These are phyloP conservation scores for Fulmarus glacialis DNA, from an alignment of 2,113 vertebrate genomes.

Conservation along the genomic window DNA sequence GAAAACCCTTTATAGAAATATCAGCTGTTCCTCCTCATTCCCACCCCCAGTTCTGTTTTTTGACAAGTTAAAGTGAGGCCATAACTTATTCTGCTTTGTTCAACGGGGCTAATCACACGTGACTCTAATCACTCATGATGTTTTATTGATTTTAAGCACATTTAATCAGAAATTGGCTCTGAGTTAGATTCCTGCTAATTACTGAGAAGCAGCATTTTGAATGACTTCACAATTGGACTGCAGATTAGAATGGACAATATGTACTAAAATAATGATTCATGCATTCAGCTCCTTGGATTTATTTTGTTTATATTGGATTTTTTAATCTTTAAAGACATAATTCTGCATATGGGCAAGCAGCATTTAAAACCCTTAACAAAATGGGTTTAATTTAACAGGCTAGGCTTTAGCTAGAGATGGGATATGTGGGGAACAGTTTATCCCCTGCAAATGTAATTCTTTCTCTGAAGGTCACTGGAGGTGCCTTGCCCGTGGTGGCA, in stretches of 20 bases:
- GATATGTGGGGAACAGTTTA: slow-evolving; percentile 58
- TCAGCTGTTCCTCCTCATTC: slow-evolving; percentile 64
- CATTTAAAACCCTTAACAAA: slow-evolving; percentile 63
- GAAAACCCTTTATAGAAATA: slow-evolving; percentile 67
- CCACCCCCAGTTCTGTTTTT: slow-evolving; percentile 66
- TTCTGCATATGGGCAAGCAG: slow-evolving; percentile 63
- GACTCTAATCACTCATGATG: slow-evolving; percentile 79
- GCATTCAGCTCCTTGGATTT: slow-evolving; percentile 75
- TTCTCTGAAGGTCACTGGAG: not conserved
- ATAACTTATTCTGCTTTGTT: slow-evolving; percentile 76
- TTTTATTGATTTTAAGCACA: slow-evolving; percentile 83
- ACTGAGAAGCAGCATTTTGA: slow-evolving; percentile 76
- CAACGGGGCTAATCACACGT: slow-evolving; percentile 76
- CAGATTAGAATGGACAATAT: slow-evolving; percentile 80
- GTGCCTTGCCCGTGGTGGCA: not conserved
- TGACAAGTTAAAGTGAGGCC: slow-evolving; percentile 74
- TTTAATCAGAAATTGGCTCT: slow-evolving; percentile 82
- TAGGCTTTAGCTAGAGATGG: slow-evolving; percentile 42
- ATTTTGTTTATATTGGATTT: slow-evolving; percentile 78
- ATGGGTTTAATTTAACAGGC: slow-evolving; percentile 66
- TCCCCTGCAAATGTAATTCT: slow-evolving; percentile 17
- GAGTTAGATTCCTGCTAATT: slow-evolving; percentile 81
- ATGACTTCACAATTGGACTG: slow-evolving; percentile 76
- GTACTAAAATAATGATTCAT: slow-evolving; percentile 78
- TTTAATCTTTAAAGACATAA: slow-evolving; percentile 78